phyloP scores from a whole-genome alignment of 1,140 invertebrate genomes.

The Proctacanthus coquilletti region DNA sequence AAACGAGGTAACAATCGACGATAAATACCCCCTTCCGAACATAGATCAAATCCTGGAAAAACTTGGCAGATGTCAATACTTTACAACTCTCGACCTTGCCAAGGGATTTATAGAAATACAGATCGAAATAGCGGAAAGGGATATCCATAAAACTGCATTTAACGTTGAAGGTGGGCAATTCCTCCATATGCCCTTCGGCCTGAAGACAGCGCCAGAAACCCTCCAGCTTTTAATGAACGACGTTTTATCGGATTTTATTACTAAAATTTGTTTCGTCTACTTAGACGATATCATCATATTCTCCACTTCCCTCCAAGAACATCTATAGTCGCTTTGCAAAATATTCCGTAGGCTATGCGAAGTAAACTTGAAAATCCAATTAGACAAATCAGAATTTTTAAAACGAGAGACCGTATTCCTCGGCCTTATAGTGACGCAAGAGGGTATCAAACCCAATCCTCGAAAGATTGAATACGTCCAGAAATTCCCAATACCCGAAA shows the following conservation, averaged over 20 bases:
- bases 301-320: constrained; percentile 9
- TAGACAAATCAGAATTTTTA: constrained; percentile 17
- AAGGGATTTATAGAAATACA: too few species aligned
- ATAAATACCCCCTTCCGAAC: constrained; percentile 31
- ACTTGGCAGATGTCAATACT: constrained; percentile 21
- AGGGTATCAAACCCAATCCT: constrained; percentile 13
- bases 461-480: constrained; percentile 15
- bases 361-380: constrained; percentile 12
- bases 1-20: neutral
- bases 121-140: constrained; percentile 2
- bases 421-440: constrained; percentile 15
- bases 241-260: neutral
- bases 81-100: constrained; percentile 29
- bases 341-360: neutral
- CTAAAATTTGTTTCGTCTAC: constrained; percentile 12
- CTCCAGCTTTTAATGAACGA: constrained; percentile 10
- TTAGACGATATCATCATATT: constrained; percentile 11
- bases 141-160: constrained; percentile 33
- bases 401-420: constrained; percentile 23
- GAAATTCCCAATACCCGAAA: constrained; percentile 9
- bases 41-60: constrained; percentile 30
- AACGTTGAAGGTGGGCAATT: constrained; percentile 14
- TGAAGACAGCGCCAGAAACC: constrained; percentile 22
- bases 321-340: neutral
- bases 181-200: constrained; percentile 19